Percentiles rank a stretch among this genome's conserved stretches.
Conservation (phyloP, 1,140 invertebrate genomes). For the Drosophila subpulchrella region DNA sequence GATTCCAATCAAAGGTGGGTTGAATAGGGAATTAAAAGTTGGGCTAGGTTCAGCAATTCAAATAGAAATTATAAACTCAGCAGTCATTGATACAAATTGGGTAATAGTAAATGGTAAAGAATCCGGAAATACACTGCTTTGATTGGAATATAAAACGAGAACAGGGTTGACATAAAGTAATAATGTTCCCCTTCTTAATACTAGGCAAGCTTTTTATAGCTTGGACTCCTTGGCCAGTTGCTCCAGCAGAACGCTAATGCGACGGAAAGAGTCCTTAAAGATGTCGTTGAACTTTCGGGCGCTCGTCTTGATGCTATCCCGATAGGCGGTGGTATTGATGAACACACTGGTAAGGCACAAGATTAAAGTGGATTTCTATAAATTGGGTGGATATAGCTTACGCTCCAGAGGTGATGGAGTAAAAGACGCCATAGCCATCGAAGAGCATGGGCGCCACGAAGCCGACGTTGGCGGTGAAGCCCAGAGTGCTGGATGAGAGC, state of each 20-base stretch:
- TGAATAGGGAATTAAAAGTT: not conserved
- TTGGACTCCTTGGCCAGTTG: slow-evolving; percentile 49
- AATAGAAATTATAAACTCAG: not conserved
- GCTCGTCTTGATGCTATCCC: slow-evolving; percentile 75
- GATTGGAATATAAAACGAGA: not conserved
- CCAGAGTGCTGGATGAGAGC: slow-evolving; percentile 87
- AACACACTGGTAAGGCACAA: slow-evolving; percentile 52
- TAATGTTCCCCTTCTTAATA: slow-evolving; percentile 12
- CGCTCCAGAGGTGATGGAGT: slow-evolving; percentile 81
- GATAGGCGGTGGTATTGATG: slow-evolving; percentile 72
- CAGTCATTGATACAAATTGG: too few species aligned
- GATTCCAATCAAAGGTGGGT: slow-evolving; percentile 1
- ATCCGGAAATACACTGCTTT: not conserved
- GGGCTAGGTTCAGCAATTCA: too few species aligned
- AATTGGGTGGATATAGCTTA: slow-evolving; percentile 42
- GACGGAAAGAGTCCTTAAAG: slow-evolving; percentile 72
- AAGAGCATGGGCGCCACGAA: slow-evolving; percentile 87
- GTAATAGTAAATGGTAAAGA: too few species aligned
- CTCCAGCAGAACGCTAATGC: slow-evolving; percentile 65
- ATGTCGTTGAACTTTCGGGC: slow-evolving; percentile 73
- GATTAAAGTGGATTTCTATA: not conserved
- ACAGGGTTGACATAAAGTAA: not conserved
- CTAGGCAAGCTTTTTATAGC: slow-evolving; percentile 23
- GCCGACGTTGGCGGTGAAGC: slow-evolving; percentile 86
- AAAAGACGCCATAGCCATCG: slow-evolving; percentile 88